A percentile compares a stretch with the other conserved stretches of the same genome.
These are phyloP conservation scores for Agelaius phoeniceus DNA, from an alignment of 2,113 vertebrate species.

Conservation along the genomic window DNA sequence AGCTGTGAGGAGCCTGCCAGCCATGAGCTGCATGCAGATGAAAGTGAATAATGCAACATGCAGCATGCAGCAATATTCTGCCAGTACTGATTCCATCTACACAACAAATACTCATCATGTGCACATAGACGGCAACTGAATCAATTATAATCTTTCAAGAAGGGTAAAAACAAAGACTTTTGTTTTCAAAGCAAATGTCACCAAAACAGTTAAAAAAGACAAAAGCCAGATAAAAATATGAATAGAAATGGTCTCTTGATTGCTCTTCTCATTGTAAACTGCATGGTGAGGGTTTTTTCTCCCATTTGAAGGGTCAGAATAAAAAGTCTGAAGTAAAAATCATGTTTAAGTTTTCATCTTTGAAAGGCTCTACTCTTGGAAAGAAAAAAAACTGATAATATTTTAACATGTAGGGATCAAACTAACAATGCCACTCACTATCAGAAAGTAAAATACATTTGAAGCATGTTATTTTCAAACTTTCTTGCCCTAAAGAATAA, in stretches of 20 bases:
- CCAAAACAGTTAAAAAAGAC: slow-evolving; percentile 54
- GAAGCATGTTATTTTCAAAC: slow-evolving; percentile 2
- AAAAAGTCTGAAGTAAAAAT: slow-evolving; percentile 18
- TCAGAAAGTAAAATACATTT: slow-evolving; percentile 25
- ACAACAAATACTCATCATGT: slow-evolving; percentile 68
- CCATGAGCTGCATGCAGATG: slow-evolving; percentile 71
- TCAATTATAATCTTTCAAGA: slow-evolving; percentile 65
- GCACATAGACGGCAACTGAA: slow-evolving; percentile 29
- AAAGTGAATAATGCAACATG: slow-evolving; percentile 76
- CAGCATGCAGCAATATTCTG: slow-evolving; percentile 67
- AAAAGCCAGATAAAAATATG: slow-evolving; percentile 36
- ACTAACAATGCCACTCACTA: background rate
- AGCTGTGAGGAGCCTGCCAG: slow-evolving; percentile 65
- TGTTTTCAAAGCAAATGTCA: slow-evolving; percentile 54
- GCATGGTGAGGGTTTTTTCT: background rate
- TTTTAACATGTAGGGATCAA: slow-evolving; percentile 36
- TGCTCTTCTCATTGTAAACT: slow-evolving; percentile 1
- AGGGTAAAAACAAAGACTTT: slow-evolving; percentile 52
- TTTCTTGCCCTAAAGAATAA: slow-evolving; percentile 16
- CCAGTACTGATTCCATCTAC: slow-evolving; percentile 61
- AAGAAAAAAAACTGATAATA: slow-evolving; percentile 12
- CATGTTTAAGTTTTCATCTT: background rate
- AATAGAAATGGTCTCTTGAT: slow-evolving; percentile 33
- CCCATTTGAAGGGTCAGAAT: slow-evolving; percentile 27
- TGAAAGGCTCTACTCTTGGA: background rate